Conservation (phyloP, 2,888 invertebrate species). For the Didymodactylos carnosus region DNA sequence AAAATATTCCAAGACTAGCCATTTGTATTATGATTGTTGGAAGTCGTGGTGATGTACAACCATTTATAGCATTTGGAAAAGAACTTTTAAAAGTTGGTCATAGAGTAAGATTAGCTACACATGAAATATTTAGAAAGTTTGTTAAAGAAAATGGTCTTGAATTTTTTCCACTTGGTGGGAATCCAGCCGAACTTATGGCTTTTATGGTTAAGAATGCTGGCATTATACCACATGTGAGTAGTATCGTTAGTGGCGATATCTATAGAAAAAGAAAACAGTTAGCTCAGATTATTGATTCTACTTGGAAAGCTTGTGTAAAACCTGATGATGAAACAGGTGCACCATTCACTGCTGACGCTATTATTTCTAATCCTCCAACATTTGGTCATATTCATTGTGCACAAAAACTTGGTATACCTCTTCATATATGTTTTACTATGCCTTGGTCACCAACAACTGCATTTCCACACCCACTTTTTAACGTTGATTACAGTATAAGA, state of each 20-base stretch:
- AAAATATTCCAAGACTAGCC: background rate
- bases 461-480: background rate
- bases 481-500: background rate
- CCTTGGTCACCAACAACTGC: background rate
- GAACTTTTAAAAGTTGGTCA: background rate
- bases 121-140: background rate
- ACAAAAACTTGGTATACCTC: background rate
- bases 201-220: background rate
- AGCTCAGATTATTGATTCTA: background rate
- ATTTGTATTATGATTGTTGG: background rate
- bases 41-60: background rate
- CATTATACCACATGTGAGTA: background rate
- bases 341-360: background rate
- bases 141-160: background rate
- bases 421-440: background rate
- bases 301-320: background rate
- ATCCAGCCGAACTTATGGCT: background rate
- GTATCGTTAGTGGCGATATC: background rate
- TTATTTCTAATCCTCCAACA: background rate
- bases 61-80: background rate
- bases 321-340: background rate
- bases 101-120: background rate
- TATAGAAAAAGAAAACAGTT: background rate
- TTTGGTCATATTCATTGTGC: background rate
- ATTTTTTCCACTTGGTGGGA: background rate